These are phyloP conservation scores for Tenebrio molitor DNA, from an alignment of 1,140 invertebrate species.

Conservation along the genomic window DNA sequence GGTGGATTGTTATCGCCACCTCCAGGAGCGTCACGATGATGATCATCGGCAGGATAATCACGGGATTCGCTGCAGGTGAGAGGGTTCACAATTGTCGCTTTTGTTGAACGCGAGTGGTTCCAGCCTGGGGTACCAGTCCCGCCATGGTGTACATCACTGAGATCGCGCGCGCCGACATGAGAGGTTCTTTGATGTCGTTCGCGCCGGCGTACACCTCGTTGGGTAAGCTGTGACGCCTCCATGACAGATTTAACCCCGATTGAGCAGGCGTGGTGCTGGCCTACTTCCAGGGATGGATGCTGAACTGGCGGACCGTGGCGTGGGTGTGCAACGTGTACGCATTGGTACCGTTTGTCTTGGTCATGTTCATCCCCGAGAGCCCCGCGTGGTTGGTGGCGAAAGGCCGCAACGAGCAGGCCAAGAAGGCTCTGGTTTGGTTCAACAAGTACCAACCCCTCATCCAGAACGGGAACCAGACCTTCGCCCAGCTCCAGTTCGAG, in stretches of 20 bases:
- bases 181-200: slow-evolving; percentile 67
- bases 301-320: slow-evolving; percentile 71
- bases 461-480: slow-evolving; percentile 48
- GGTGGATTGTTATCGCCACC: slow-evolving; percentile 73
- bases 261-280: slow-evolving; percentile 71
- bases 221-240: too few relatives aligned
- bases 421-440: slow-evolving; percentile 67
- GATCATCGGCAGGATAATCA: slow-evolving; percentile 72
- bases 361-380: slow-evolving; percentile 76
- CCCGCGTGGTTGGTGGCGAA: slow-evolving; percentile 73
- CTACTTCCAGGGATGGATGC: slow-evolving; percentile 71
- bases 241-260: too few relatives aligned
- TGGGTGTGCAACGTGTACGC: slow-evolving; percentile 70
- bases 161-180: slow-evolving; percentile 71
- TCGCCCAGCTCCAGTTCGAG: slow-evolving; percentile 64
- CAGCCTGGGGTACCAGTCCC: slow-evolving; percentile 68
- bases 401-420: slow-evolving; percentile 69
- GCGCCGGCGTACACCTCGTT: slow-evolving; percentile 41
- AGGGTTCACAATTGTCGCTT: neutral
- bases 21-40: slow-evolving; percentile 67
- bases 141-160: slow-evolving; percentile 75
- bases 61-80: slow-evolving; percentile 70
- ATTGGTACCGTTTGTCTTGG: slow-evolving; percentile 69
- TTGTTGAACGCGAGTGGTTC: neutral
- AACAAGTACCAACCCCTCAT: slow-evolving; percentile 58